These are phyloP conservation scores for Bettongia penicillata DNA, from an alignment of 2,113 vertebrate species.

Conservation along the genomic window DNA sequence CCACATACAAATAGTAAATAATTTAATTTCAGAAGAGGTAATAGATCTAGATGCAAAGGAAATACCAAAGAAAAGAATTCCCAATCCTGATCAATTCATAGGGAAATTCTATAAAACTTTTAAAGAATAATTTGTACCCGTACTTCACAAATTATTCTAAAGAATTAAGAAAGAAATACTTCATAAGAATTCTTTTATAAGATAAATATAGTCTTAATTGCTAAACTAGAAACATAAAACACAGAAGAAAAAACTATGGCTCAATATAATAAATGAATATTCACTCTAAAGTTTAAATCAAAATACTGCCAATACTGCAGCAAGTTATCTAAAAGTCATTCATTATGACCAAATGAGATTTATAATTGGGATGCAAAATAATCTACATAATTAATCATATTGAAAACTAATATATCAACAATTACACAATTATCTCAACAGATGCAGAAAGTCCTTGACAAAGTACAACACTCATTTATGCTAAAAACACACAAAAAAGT, in stretches of 20 bases:
- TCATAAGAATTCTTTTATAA: too few relatives aligned
- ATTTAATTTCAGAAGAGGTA: too few relatives aligned
- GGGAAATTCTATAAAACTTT: too few relatives aligned
- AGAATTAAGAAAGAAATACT: too few relatives aligned
- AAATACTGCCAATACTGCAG: not conserved
- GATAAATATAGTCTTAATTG: not conserved
- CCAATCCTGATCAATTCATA: too few relatives aligned
- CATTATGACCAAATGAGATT: not conserved
- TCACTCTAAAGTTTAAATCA: not conserved
- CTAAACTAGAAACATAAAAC: not conserved
- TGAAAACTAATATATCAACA: not conserved
- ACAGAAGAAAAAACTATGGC: not conserved
- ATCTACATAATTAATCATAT: not conserved
- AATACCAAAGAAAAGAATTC: too few relatives aligned
- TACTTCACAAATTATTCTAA: too few relatives aligned
- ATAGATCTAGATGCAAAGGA: too few relatives aligned
- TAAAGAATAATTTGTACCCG: too few relatives aligned
- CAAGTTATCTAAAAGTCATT: not conserved
- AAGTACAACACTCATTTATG: not conserved
- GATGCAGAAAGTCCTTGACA: not conserved
- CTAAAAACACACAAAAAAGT: not conserved
- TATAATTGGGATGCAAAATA: not conserved
- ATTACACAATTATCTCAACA: not conserved
- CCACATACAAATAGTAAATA: too few relatives aligned
- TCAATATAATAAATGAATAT: not conserved